Conservation (phyloP, 1,140 invertebrate genomes). For the Pygmarrhopalites habei region DNA sequence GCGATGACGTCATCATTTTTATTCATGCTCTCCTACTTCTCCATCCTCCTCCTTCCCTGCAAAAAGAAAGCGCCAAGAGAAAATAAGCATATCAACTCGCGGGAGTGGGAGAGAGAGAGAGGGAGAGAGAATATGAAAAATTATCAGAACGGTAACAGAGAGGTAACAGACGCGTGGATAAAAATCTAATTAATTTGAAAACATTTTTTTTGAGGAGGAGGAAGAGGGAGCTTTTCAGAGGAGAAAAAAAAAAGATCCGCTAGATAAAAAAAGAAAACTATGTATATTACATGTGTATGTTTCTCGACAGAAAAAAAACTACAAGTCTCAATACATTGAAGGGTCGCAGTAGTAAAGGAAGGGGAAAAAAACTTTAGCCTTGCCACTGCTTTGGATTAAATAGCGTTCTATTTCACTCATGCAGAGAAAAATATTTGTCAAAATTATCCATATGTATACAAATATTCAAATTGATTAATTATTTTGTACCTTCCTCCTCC, state of each 20-base stretch:
- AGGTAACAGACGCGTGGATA: not conserved
- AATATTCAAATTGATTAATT: no score
- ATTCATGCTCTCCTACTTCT: conserved; percentile 20
- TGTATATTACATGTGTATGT: no score
- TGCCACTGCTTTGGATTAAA: no score
- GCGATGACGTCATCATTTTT: conserved; percentile 18
- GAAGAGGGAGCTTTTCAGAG: not conserved
- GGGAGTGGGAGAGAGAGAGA: not conserved
- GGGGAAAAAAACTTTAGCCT: not conserved
- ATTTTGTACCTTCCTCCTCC: no score
- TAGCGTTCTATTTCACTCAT: no score
- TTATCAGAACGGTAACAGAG: not conserved
- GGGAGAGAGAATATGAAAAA: conserved; percentile 10
- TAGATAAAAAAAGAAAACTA: no score
- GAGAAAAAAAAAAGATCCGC: not conserved
- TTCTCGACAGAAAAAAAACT: no score
- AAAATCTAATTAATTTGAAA: conserved; percentile 11
- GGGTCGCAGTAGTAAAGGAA: not conserved
- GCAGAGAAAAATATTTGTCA: no score
- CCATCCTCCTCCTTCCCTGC: conserved; percentile 5
- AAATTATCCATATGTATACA: no score
- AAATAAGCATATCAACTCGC: not conserved
- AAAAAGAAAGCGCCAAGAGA: not conserved
- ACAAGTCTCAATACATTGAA: no score
- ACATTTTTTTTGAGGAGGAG: no score